Evolutionary conservation across 1,140 invertebrate genomes (phyloP).

Genomic region (Aphelenchoides besseyi): DNA sequence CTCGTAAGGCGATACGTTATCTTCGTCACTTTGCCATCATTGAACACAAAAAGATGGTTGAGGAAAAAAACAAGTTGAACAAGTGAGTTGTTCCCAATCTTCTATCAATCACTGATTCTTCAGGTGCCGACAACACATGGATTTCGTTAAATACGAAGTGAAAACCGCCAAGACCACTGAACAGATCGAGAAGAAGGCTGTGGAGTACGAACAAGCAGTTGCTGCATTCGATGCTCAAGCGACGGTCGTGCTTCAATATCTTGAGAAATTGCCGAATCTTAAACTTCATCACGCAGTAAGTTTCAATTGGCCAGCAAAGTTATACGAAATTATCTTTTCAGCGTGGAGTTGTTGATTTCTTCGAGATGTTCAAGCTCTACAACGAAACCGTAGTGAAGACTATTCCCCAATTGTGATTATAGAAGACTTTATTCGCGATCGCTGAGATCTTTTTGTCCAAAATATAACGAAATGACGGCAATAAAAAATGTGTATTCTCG

Average conservation of each 20-base stretch:
- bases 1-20: constrained; percentile 18
- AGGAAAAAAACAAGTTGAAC: constrained; percentile 24
- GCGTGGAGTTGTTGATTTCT: not conserved
- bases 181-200: constrained; percentile 33
- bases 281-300: constrained; percentile 24
- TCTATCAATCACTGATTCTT: not conserved
- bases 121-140: constrained; percentile 32
- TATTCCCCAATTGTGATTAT: not conserved
- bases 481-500: constrained; percentile 39
- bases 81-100: constrained; percentile 28
- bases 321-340: constrained; percentile 3
- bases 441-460: constrained; percentile 30
- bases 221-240: constrained; percentile 21
- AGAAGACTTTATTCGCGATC: constrained; percentile 17
- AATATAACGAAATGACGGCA: constrained; percentile 35
- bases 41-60: constrained; percentile 31
- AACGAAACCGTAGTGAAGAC: constrained; percentile 11
- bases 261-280: constrained; percentile 18
- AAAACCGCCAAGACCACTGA: constrained; percentile 32
- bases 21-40: constrained; percentile 17
- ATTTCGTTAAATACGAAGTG: constrained; percentile 31
- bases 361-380: not conserved
- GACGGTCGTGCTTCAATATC: constrained; percentile 20
- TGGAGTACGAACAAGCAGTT: constrained; percentile 30
- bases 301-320: no score